These are phyloP conservation scores for Rhabditoides inermis DNA, from an alignment of 2,888 invertebrate genomes.

Conservation along the genomic window DNA sequence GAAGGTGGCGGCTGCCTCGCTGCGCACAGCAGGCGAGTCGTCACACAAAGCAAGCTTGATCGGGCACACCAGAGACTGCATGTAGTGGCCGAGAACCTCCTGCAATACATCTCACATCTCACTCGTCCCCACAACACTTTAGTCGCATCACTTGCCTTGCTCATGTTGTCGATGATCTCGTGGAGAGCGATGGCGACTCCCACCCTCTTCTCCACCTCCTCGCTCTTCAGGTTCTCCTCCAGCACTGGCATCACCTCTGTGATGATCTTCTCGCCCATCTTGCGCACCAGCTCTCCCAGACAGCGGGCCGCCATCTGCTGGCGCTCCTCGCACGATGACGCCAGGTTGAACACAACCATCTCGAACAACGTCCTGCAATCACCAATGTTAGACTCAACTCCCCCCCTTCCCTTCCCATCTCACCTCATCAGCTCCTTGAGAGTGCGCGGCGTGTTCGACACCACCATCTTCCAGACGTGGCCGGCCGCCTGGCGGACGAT, in stretches of 20 bases:
- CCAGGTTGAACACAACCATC: conserved; percentile 71
- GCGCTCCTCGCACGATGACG: conserved; percentile 90
- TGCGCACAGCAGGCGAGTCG: conserved; percentile 60
- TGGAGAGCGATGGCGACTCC: conserved; percentile 93
- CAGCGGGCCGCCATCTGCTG: conserved; percentile 88
- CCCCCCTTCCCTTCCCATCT: too few species aligned
- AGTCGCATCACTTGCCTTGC: conserved; percentile 70
- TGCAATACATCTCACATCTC: too few species aligned
- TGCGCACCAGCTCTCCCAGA: conserved; percentile 87
- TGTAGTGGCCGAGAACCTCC: conserved; percentile 33
- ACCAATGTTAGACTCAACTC: not conserved
- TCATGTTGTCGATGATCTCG: conserved; percentile 94
- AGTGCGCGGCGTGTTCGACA: conserved; percentile 92
- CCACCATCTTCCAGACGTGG: conserved; percentile 98
- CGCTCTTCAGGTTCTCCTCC: conserved; percentile 81
- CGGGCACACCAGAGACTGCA: conserved; percentile 63
- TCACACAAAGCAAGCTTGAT: conserved; percentile 88
- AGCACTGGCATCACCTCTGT: conserved; percentile 89
- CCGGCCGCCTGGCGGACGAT: conserved; percentile 94
- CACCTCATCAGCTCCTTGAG: conserved; percentile 86
- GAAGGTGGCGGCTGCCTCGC: conserved; percentile 91
- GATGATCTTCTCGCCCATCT: conserved; percentile 89
- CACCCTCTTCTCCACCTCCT: conserved; percentile 85
- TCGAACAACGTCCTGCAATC: not conserved
- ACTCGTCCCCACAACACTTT: conserved; percentile 54